Percentiles rank a stretch among this genome's conserved stretches.
Conservation (phyloP, 2,797 vertebrate genomes). For the Catostomus latipinnis region DNA sequence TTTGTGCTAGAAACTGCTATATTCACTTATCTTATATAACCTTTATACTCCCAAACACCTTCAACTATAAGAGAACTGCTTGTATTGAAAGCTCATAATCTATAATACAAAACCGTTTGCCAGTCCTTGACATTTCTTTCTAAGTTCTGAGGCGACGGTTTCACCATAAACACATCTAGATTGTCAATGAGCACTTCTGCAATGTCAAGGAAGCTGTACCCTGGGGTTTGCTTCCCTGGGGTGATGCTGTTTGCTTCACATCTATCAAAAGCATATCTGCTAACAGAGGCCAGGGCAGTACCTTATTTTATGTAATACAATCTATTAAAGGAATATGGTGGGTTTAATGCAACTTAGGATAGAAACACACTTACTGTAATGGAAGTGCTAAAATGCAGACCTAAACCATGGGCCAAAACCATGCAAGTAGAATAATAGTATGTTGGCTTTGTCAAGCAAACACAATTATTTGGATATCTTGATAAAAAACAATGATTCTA, state of each 20-base stretch:
- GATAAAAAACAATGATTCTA: no score
- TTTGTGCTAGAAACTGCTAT: background rate
- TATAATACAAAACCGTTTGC: background rate
- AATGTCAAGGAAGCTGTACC: conserved; percentile 28
- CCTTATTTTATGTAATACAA: background rate
- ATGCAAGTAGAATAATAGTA: no score
- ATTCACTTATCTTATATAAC: background rate
- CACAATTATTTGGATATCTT: no score
- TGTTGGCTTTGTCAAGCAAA: no score
- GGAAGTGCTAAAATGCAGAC: background rate
- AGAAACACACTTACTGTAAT: background rate
- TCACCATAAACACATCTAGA: background rate
- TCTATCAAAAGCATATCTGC: background rate
- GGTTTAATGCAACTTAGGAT: background rate
- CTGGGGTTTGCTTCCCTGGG: background rate
- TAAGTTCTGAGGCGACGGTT: background rate
- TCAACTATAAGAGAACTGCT: background rate
- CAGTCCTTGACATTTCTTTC: background rate
- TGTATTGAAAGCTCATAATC: background rate
- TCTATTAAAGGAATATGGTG: background rate
- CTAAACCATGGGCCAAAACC: no score
- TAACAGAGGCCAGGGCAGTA: background rate
- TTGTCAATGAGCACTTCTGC: conserved; percentile 1
- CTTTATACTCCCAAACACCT: background rate
- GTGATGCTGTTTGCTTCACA: background rate